Evolutionary conservation across 1,140 invertebrate species (phyloP).

Genomic region (Micrasema minimum): DNA sequence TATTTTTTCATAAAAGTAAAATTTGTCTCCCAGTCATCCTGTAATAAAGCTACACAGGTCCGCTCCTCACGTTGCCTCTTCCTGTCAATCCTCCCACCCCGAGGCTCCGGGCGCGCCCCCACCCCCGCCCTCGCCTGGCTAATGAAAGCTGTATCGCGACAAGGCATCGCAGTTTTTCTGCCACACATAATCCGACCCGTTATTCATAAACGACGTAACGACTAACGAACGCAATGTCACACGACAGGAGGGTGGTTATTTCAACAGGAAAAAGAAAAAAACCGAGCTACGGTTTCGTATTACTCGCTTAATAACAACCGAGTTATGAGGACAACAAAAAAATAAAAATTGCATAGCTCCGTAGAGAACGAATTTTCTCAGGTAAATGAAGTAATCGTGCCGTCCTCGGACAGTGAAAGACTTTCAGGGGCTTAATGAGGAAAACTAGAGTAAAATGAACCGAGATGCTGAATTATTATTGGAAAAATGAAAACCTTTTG

Average conservation of each 20-base stretch:
- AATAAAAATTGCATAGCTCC: constrained; percentile 23
- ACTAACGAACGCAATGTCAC: constrained; percentile 21
- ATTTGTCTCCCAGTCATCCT: neutral
- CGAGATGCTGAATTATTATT: neutral
- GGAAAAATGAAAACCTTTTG: neutral
- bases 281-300: neutral
- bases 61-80: neutral
- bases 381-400: constrained; percentile 24
- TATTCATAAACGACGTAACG: constrained; percentile 38
- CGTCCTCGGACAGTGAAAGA: neutral
- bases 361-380: constrained; percentile 20
- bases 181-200: constrained; percentile 37
- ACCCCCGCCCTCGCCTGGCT: neutral
- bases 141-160: constrained; percentile 31
- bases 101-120: neutral
- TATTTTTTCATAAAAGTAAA: constrained; percentile 6
- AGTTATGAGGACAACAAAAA: neutral
- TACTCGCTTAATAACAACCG: constrained; percentile 4
- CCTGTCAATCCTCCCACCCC: neutral
- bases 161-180: constrained; percentile 33
- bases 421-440: constrained; percentile 10
- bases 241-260: constrained; percentile 2
- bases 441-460: neutral
- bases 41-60: neutral
- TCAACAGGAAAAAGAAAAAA: neutral